Evolutionary conservation across 2,888 invertebrate genomes (phyloP).

Genomic region (Drosophila monieri): DNA sequence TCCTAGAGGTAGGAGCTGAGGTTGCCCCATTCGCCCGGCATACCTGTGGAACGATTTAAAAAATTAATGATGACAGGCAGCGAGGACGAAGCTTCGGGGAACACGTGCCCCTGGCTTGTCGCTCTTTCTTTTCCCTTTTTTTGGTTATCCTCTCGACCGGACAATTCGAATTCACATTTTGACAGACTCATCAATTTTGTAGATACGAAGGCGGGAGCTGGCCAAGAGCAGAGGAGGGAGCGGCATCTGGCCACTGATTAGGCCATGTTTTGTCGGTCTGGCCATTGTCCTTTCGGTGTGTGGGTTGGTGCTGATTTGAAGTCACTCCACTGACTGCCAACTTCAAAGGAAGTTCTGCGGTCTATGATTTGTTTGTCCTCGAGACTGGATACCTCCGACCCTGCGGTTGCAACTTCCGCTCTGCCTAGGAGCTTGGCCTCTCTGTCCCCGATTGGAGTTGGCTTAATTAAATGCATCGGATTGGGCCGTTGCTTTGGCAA

Average conservation of each 20-base stretch:
- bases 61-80: constrained; percentile 74
- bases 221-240: not conserved
- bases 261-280: constrained; percentile 59
- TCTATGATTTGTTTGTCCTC: constrained; percentile 71
- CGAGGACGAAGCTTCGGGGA: constrained; percentile 38
- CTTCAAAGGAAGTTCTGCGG: constrained; percentile 71
- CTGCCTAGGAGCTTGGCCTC: constrained; percentile 25
- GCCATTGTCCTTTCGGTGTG: constrained; percentile 61
- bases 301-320: constrained; percentile 44
- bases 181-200: constrained; percentile 79
- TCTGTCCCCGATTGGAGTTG: constrained; percentile 43
- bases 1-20: constrained; percentile 58
- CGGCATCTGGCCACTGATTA: constrained; percentile 59
- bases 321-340: not conserved
- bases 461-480: constrained; percentile 74
- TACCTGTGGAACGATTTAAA: constrained; percentile 63
- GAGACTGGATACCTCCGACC: constrained; percentile 29
- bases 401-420: constrained; percentile 8
- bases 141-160: constrained; percentile 17
- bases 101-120: constrained; percentile 67
- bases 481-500: constrained; percentile 64
- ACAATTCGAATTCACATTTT: constrained; percentile 78
- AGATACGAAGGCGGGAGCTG: constrained; percentile 54
- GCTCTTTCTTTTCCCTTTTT: constrained; percentile 22
- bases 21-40: constrained; percentile 22